Base-by-base conservation (phyloP, 2,113 vertebrate genomes). In the Bos indicus region DNA sequence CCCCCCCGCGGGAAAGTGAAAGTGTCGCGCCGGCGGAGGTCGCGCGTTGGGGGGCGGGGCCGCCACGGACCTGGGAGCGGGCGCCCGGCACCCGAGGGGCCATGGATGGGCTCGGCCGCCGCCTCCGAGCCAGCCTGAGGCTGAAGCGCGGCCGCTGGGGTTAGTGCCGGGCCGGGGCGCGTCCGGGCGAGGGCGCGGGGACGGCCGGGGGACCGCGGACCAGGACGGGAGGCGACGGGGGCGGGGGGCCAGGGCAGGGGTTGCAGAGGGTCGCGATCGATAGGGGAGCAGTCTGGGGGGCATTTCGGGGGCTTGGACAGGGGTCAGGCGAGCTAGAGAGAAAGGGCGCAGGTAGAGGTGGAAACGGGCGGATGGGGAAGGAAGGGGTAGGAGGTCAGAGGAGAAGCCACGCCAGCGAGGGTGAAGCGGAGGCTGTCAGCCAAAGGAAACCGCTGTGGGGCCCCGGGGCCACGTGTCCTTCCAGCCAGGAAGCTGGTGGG, bases 51-150 rank as follows among this genome's bases (percentile, higher is more conserved):
- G 96, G 96, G 94, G 94, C 93, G 94, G 97, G 96, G 96, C 91
- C 77, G 33, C 80, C 43, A 59, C 81, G 74, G 88, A 95, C 81
- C 82, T 26, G 83, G 80, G 96, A 86, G 84, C 84, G 30, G 94
- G 96, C 95, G 96, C 97, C 91, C 60, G 83, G 64, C 89, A 40
- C 77, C 62, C 12, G 26, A 87, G 46, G 91, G 99, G 98, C 98
- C 96, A 98, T 97, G 97, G 97, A 98, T 14, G 93, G 97, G 90
- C 90, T 98, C 88, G 80, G 77, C 94, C 97, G 96, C 95, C 98
- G 98, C 90, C 97, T 98, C 40, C 98, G 98, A 98, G 98, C 97
- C 97, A 99, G 99, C 98, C 92, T 99, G 83, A 97, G 94, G 96
- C 94, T 97, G 96, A 98, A 98, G 97, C 98, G 97, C 88, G 51